Conservation (phyloP, 2,888 invertebrate species). For the Norana najaformis region DNA sequence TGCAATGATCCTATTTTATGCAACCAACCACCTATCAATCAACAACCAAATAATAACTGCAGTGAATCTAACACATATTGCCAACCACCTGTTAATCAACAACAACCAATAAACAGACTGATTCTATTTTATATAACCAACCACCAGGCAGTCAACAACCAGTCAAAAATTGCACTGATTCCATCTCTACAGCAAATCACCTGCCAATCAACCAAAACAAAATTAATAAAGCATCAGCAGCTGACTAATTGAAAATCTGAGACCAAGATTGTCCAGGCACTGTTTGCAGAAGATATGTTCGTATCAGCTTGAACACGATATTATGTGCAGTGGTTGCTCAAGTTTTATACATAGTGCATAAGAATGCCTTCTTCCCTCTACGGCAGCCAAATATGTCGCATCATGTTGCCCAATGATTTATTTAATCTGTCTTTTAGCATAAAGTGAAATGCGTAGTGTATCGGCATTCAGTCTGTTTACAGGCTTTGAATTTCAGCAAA, state of each 20-base stretch:
- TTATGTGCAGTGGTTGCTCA: not conserved
- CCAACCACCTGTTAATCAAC: not conserved
- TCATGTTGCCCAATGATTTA: not conserved
- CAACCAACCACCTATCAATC: no score
- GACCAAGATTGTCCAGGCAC: not conserved
- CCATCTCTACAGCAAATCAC: not conserved
- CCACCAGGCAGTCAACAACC: not conserved
- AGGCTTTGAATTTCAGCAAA: no score
- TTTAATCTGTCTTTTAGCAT: not conserved
- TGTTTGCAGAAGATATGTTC: not conserved
- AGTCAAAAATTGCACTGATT: not conserved
- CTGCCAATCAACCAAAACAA: not conserved
- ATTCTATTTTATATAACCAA: not conserved
- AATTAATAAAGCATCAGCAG: not conserved
- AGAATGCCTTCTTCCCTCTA: not conserved
- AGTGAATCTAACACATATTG: no score
- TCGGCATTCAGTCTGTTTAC: no score
- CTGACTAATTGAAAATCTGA: not conserved
- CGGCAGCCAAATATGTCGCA: not conserved
- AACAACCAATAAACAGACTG: not conserved
- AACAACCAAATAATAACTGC: no score
- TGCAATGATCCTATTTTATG: not conserved
- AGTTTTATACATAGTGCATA: not conserved
- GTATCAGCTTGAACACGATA: not conserved
- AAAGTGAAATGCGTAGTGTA: no score